Conservation (phyloP, 2,797 vertebrate species). For the Anas flavirostris region DNA sequence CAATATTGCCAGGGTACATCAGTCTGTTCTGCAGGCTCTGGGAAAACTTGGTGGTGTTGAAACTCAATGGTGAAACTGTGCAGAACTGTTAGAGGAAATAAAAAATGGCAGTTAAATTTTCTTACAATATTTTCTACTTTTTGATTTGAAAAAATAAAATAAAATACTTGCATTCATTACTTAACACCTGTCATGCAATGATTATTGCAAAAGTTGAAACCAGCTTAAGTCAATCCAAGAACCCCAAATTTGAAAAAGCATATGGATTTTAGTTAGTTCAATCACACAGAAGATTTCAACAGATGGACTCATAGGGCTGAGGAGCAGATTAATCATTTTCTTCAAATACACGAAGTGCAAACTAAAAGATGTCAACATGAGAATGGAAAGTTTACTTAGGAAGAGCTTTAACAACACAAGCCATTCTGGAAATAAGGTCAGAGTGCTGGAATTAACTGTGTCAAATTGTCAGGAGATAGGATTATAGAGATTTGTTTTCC, state of each 20-base stretch:
- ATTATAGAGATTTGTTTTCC: neutral
- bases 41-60: neutral
- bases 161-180: neutral
- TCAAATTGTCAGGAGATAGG: neutral
- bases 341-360: neutral
- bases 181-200: neutral
- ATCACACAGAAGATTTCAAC: neutral
- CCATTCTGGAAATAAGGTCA: neutral
- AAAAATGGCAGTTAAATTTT: neutral
- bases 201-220: neutral
- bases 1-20: neutral
- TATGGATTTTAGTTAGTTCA: neutral
- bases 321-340: neutral
- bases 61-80: neutral
- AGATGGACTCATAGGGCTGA: neutral
- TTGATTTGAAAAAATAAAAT: neutral
- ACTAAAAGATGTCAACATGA: neutral
- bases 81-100: neutral
- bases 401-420: neutral
- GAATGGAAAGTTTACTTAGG: neutral
- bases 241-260: neutral
- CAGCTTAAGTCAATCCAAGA: neutral
- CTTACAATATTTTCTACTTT: neutral
- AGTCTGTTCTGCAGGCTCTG: neutral
- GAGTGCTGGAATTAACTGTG: neutral